Conservation (phyloP, 2,888 invertebrate genomes). For the Matsumyia berberina region DNA sequence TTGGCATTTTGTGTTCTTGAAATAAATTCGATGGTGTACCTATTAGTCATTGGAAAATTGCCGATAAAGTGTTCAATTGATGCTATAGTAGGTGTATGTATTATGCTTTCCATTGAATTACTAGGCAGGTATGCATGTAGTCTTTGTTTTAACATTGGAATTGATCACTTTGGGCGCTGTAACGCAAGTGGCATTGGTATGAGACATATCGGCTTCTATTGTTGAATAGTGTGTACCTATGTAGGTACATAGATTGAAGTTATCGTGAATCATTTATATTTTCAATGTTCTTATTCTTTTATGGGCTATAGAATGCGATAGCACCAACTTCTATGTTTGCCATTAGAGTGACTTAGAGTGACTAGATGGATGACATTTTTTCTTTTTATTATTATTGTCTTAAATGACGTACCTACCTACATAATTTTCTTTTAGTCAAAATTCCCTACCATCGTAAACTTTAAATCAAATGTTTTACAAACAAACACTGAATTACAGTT, state of each 20-base stretch:
- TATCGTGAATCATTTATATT: background rate
- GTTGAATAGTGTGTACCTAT: slow-evolving; percentile 12
- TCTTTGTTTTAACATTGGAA: slow-evolving; percentile 10
- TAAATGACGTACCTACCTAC: background rate
- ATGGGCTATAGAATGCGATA: background rate
- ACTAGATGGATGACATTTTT: background rate
- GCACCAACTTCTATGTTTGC: background rate
- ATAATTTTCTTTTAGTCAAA: background rate
- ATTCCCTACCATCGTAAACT: background rate
- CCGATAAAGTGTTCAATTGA: slow-evolving; percentile 15
- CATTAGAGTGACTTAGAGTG: background rate
- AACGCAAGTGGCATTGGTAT: slow-evolving; percentile 8
- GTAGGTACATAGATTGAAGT: slow-evolving; percentile 3
- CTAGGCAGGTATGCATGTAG: background rate
- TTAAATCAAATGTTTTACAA: background rate
- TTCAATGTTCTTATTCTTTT: background rate
- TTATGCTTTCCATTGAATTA: slow-evolving; percentile 18
- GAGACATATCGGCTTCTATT: slow-evolving; percentile 6
- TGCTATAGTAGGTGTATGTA: slow-evolving; percentile 19
- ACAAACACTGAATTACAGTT: too few species aligned
- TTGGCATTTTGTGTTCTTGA: slow-evolving; percentile 57
- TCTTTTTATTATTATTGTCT: too few species aligned
- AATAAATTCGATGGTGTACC: slow-evolving; percentile 57
- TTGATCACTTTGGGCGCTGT: slow-evolving; percentile 16
- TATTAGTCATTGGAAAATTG: slow-evolving; percentile 47